phyloP scores from a whole-genome alignment of 2,888 invertebrate genomes.

The Watsonalla cultraria region DNA sequence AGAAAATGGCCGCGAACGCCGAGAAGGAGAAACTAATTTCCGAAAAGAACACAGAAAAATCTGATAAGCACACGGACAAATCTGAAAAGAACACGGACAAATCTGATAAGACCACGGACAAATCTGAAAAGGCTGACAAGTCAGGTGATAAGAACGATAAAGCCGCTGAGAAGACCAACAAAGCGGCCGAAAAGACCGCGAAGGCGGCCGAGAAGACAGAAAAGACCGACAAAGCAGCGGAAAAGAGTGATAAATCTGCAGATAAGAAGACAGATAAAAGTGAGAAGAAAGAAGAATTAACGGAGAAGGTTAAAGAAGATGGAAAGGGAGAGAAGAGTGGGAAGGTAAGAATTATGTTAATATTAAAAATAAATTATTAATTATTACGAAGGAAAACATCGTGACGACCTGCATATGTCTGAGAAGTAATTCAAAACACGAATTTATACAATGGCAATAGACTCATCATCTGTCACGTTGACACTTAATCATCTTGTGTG shows the following conservation, averaged over 20 bases:
- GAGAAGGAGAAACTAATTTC: slow-evolving; percentile 61
- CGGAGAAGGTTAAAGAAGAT: slow-evolving; percentile 32
- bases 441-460: too few species aligned
- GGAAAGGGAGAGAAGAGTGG: slow-evolving; percentile 42
- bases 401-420: too few species aligned
- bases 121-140: slow-evolving; percentile 13
- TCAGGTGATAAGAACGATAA: slow-evolving; percentile 18
- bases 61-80: slow-evolving; percentile 27
- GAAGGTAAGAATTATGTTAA: slow-evolving; percentile 37
- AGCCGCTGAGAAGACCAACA: slow-evolving; percentile 1
- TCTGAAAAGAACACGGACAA: slow-evolving; percentile 21
- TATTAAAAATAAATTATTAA: too few species aligned
- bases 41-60: slow-evolving; percentile 37
- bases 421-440: too few species aligned
- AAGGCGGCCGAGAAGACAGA: slow-evolving; percentile 18
- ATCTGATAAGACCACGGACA: slow-evolving; percentile 7
- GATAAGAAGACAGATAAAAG: slow-evolving; percentile 18
- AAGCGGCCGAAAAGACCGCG: slow-evolving; percentile 15
- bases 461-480: too few species aligned
- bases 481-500: too few species aligned
- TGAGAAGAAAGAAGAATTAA: slow-evolving; percentile 18
- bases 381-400: too few species aligned
- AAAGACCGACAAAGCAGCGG: slow-evolving; percentile 16
- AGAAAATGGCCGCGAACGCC: slow-evolving; percentile 65
- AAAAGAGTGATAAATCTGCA: slow-evolving; percentile 15